Evolutionary conservation across 1,140 invertebrate genomes (phyloP).

Genomic region (Laodelphax striatellus): DNA sequence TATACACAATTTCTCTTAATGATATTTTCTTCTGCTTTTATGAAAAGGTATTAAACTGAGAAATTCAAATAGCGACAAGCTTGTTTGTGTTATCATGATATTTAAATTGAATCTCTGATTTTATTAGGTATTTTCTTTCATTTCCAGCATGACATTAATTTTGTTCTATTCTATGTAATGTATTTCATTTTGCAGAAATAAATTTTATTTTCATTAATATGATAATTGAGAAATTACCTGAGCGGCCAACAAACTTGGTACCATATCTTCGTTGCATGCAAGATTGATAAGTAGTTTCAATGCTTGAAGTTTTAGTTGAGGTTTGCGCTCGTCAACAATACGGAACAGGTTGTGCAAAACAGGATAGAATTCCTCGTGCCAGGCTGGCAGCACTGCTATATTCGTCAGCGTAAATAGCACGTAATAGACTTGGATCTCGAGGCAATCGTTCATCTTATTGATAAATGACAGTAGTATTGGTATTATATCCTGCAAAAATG

Average conservation of each 20-base stretch:
- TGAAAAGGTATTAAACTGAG: no score
- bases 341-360: conserved; percentile 32
- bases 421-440: conserved; percentile 16
- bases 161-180: no score
- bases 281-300: conserved; percentile 52
- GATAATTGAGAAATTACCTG: conserved; percentile 38
- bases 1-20: no score
- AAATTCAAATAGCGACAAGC: no score
- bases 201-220: no score
- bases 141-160: no score
- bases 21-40: no score
- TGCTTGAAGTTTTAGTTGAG: conserved; percentile 39
- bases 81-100: no score
- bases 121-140: no score
- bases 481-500: conserved; percentile 30
- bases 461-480: conserved; percentile 33
- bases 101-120: no score
- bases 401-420: conserved; percentile 37
- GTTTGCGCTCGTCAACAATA: conserved; percentile 30
- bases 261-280: conserved; percentile 47
- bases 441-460: conserved; percentile 18
- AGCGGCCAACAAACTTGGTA: conserved; percentile 47
- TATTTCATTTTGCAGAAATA: no score
- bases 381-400: conserved; percentile 35
- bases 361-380: conserved; percentile 35